Evolutionary conservation across 2,888 invertebrate genomes (phyloP).

Genomic region (Ormia ochracea): DNA sequence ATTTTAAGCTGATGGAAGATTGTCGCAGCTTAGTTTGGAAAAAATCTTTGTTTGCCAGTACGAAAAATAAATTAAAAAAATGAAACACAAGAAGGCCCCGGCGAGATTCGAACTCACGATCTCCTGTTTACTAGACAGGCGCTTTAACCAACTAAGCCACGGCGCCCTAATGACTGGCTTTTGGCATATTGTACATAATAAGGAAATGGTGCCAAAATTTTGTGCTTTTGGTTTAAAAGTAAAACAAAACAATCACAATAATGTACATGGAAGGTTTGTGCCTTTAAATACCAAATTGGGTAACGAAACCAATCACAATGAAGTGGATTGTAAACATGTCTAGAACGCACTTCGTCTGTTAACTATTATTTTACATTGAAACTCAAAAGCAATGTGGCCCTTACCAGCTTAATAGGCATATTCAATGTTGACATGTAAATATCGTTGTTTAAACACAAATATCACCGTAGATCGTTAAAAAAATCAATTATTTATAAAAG

Average conservation of each 20-base stretch:
- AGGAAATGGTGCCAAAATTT: neutral
- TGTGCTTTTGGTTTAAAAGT: neutral
- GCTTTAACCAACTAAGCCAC: slow-evolving; percentile 78
- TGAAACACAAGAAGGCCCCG: slow-evolving; percentile 72
- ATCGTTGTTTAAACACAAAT: too few relatives aligned
- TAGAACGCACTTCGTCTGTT: too few relatives aligned
- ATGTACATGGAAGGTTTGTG: neutral
- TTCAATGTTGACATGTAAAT: too few relatives aligned
- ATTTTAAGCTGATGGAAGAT: too few relatives aligned
- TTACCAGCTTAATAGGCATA: too few relatives aligned
- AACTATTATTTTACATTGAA: too few relatives aligned
- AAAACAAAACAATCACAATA: neutral
- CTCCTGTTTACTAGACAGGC: slow-evolving; percentile 78
- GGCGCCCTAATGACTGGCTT: slow-evolving; percentile 67
- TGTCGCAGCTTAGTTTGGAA: too few relatives aligned
- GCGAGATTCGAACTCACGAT: slow-evolving; percentile 77
- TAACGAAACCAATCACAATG: neutral
- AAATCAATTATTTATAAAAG: neutral
- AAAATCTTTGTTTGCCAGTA: too few relatives aligned
- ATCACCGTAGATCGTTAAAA: too few relatives aligned
- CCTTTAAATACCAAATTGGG: neutral
- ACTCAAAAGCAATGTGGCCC: too few relatives aligned
- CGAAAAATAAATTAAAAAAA: too few relatives aligned
- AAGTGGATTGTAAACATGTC: too few relatives aligned
- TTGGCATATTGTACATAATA: neutral